A percentile compares a stretch with the other conserved stretches of the same genome.
phyloP scores from a whole-genome alignment of 2,888 invertebrate genomes.

The Amphipyra berbera region DNA sequence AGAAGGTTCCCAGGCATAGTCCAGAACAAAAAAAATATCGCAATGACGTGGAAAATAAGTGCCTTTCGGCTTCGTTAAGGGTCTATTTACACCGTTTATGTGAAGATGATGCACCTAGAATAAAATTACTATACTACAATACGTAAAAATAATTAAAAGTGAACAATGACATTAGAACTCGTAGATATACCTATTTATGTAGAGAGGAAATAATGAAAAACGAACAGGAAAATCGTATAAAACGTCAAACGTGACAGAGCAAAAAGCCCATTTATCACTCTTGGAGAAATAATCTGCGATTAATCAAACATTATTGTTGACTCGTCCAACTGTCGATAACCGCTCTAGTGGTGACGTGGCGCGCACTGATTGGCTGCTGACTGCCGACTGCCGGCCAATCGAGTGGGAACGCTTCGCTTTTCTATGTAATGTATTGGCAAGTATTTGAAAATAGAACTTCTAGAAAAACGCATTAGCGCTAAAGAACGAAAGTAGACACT shows the following conservation, averaged over 20 bases:
- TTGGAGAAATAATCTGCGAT: slow-evolving; percentile 43
- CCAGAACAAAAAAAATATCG: too few relatives aligned
- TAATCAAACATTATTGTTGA: slow-evolving; percentile 55
- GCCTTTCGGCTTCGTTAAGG: too few relatives aligned
- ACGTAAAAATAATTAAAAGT: too few relatives aligned
- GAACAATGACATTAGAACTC: too few relatives aligned
- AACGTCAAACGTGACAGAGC: slow-evolving; percentile 29
- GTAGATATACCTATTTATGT: too few relatives aligned
- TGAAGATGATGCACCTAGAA: too few relatives aligned
- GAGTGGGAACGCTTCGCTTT: slow-evolving; percentile 21
- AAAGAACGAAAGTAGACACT: background rate
- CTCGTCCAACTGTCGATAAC: slow-evolving; percentile 45
- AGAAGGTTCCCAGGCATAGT: too few relatives aligned
- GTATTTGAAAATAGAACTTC: slow-evolving; percentile 38
- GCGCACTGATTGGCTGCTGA: slow-evolving; percentile 43
- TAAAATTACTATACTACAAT: too few relatives aligned
- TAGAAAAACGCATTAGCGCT: slow-evolving; percentile 1
- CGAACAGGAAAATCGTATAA: slow-evolving; percentile 30
- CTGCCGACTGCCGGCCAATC: slow-evolving; percentile 38
- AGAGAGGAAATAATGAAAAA: slow-evolving; percentile 25
- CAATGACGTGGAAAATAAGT: too few relatives aligned
- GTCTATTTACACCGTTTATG: too few relatives aligned
- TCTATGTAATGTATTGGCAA: slow-evolving; percentile 25
- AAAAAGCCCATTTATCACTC: slow-evolving; percentile 36
- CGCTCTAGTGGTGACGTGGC: slow-evolving; percentile 43